A percentile compares a stretch with the other conserved stretches of the same genome.
phyloP scores from a whole-genome alignment of 2,888 invertebrate genomes.

The Troides helena region DNA sequence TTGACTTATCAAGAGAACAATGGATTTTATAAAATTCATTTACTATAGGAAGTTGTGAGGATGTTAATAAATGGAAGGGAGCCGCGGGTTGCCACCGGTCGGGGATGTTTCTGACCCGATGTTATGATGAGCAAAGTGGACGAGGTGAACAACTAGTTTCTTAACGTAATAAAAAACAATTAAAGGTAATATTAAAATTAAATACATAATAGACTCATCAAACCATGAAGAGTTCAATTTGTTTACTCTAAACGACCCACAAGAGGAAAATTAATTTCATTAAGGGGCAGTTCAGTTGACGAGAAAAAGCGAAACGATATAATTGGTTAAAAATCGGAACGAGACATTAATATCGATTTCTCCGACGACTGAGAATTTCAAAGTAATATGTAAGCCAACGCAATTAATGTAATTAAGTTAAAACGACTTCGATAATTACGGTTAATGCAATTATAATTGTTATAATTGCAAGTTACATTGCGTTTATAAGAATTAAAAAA shows the following conservation, averaged over 20 bases:
- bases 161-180: not conserved
- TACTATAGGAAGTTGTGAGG: no score
- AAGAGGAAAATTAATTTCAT: not conserved
- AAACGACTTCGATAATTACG: constrained; percentile 21
- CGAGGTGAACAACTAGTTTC: no score
- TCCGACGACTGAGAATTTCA: constrained; percentile 2
- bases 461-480: constrained; percentile 23
- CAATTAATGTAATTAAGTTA: constrained; percentile 23
- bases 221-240: not conserved
- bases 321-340: constrained; percentile 7
- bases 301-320: not conserved
- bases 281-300: not conserved
- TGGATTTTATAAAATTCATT: no score
- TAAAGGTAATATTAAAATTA: not conserved
- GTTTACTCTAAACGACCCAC: not conserved
- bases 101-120: no score
- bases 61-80: no score
- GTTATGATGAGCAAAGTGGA: no score
- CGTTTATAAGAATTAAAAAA: not conserved
- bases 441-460: constrained; percentile 22
- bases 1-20: no score
- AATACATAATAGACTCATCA: not conserved
- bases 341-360: constrained; percentile 25
- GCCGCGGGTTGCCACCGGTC: no score
- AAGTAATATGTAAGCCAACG: constrained; percentile 11